A percentile compares a stretch with the other conserved stretches of the same genome.
Evolutionary conservation across 2,113 vertebrate genomes (phyloP).

Genomic region (Bujurquina vittata): DNA sequence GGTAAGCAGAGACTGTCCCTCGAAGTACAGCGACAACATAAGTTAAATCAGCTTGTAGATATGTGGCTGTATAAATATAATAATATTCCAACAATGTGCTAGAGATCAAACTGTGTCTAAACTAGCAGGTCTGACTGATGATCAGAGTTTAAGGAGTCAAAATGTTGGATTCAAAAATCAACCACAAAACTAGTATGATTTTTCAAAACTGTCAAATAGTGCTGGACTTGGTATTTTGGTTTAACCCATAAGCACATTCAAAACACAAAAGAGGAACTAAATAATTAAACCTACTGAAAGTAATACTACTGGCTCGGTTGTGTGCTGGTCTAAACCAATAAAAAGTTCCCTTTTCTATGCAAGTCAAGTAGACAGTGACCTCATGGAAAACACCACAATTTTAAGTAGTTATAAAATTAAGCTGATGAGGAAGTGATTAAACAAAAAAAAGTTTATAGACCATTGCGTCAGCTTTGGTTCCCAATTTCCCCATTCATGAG

Average conservation of each 20-base stretch:
- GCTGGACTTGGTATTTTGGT: no score
- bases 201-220: no score
- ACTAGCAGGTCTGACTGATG: not conserved
- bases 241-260: no score
- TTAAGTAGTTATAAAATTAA: not conserved
- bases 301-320: no score
- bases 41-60: not conserved
- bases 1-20: conserved; percentile 17
- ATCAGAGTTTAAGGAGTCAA: not conserved
- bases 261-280: no score
- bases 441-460: not conserved
- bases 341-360: not conserved
- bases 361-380: not conserved
- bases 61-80: not conserved
- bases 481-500: not conserved
- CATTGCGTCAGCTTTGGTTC: not conserved
- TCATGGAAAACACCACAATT: not conserved
- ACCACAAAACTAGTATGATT: not conserved
- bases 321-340: not conserved
- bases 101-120: not conserved
- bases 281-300: no score
- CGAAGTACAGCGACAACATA: not conserved
- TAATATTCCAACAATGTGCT: not conserved
- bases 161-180: not conserved
- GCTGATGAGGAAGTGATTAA: not conserved